A percentile compares a stretch with the other conserved stretches of the same genome.
These are phyloP conservation scores for Agelas oroides DNA, from an alignment of 37 sponge, comb jelly and placozoan genomes.

Conservation along the genomic window DNA sequence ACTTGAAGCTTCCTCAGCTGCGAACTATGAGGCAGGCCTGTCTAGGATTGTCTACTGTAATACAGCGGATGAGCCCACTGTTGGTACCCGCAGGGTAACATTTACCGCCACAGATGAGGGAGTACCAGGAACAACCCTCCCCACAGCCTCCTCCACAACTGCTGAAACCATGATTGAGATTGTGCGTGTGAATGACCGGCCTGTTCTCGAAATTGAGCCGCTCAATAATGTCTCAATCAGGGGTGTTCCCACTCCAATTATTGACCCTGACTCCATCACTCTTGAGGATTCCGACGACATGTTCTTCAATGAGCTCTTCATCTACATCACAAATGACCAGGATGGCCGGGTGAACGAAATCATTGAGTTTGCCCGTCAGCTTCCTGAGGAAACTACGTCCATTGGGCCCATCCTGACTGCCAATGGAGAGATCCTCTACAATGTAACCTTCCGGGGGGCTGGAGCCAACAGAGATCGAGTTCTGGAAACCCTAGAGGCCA, in stretches of 20 bases:
- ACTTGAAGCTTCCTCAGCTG: background rate
- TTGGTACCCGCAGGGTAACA: slow-evolving; percentile 32
- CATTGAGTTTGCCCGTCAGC: slow-evolving; percentile 51
- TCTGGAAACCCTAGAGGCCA: slow-evolving; percentile 26
- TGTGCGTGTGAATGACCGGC: slow-evolving; percentile 62
- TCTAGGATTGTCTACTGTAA: slow-evolving; percentile 56
- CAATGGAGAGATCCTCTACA: slow-evolving; percentile 29
- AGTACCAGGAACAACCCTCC: background rate
- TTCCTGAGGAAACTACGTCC: slow-evolving; percentile 41
- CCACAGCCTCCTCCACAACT: background rate
- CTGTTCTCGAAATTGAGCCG: slow-evolving; percentile 34
- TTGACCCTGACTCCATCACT: slow-evolving; percentile 39
- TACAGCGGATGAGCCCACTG: slow-evolving; percentile 69
- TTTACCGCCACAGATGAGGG: slow-evolving; percentile 33
- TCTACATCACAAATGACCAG: slow-evolving; percentile 66
- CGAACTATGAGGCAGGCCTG: slow-evolving; percentile 23
- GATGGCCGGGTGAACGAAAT: slow-evolving; percentile 55
- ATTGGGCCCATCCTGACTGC: slow-evolving; percentile 45
- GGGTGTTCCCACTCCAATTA: slow-evolving; percentile 46
- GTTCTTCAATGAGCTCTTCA: slow-evolving; percentile 38
- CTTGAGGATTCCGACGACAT: slow-evolving; percentile 68
- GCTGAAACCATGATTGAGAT: slow-evolving; percentile 33
- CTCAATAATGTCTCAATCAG: slow-evolving; percentile 51
- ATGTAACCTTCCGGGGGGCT: slow-evolving; percentile 43
- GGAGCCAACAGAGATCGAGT: slow-evolving; percentile 33